Conservation (phyloP, 2,113 vertebrate genomes). For the Lates calcarifer region DNA sequence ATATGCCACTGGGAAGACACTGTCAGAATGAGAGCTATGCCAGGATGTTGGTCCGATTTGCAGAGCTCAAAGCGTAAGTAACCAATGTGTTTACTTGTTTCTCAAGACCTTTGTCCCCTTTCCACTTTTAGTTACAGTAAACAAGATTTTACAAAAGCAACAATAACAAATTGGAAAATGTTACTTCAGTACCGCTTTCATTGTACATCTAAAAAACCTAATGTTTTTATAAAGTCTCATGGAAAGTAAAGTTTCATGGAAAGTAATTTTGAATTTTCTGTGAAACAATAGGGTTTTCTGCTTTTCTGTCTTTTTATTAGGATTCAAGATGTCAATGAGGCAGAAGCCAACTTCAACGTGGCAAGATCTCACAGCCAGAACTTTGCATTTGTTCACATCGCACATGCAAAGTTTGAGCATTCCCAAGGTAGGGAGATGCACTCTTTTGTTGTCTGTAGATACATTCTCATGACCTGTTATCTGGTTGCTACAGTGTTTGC, state of each 20-base stretch:
- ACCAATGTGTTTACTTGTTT: background rate
- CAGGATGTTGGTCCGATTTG: constrained; percentile 94
- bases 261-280: background rate
- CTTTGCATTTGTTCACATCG: constrained; percentile 96
- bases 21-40: constrained; percentile 94
- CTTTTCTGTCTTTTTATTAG: constrained; percentile 54
- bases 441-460: background rate
- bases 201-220: background rate
- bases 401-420: constrained; percentile 94
- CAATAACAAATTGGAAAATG: background rate
- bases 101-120: background rate
- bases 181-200: background rate
- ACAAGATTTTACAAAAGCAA: background rate
- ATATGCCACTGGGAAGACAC: constrained; percentile 89
- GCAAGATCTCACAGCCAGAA: constrained; percentile 92
- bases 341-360: constrained; percentile 92
- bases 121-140: background rate
- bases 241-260: background rate
- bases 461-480: background rate
- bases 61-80: constrained; percentile 95
- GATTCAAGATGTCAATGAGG: constrained; percentile 90
- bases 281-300: background rate
- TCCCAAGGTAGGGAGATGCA: constrained; percentile 86
- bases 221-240: background rate
- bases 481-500: constrained; percentile 12